Percentiles rank a stretch among this genome's conserved stretches.
These are phyloP conservation scores for Netelia inedita DNA, from an alignment of 2,888 invertebrate species.

Conservation along the genomic window DNA sequence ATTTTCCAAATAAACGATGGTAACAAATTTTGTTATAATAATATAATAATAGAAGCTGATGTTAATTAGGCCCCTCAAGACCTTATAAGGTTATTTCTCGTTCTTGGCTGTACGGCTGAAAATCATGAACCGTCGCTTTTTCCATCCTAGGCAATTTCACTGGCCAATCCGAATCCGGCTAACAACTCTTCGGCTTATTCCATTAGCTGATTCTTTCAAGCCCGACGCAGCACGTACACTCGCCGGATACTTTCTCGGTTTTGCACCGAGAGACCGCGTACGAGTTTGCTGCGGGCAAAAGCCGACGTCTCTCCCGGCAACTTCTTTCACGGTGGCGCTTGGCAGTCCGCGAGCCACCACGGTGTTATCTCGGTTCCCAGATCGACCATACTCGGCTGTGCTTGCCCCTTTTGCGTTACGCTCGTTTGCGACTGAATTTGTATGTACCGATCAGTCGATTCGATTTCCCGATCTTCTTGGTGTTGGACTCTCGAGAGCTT, in stretches of 20 bases:
- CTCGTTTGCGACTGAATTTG: conserved; percentile 61
- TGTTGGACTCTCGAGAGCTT: background rate
- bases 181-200: too few species aligned
- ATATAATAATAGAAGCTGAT: too few species aligned
- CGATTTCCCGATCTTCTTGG: conserved; percentile 29
- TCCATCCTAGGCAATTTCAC: too few species aligned
- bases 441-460: conserved; percentile 48
- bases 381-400: conserved; percentile 41
- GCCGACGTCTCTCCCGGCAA: conserved; percentile 15
- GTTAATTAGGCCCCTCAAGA: too few species aligned
- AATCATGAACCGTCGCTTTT: too few species aligned
- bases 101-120: too few species aligned
- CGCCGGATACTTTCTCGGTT: conserved; percentile 24
- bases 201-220: too few species aligned
- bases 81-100: too few species aligned
- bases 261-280: background rate
- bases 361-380: conserved; percentile 45
- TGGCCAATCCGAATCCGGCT: too few species aligned
- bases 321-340: conserved; percentile 60
- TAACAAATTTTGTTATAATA: too few species aligned
- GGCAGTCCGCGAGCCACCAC: conserved; percentile 30
- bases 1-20: too few species aligned
- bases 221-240: conserved; percentile 24
- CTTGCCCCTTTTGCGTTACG: conserved; percentile 52
- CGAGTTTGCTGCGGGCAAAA: conserved; percentile 13